phyloP scores from a whole-genome alignment of 2,113 vertebrate genomes.

The Peromyscus californicus region DNA sequence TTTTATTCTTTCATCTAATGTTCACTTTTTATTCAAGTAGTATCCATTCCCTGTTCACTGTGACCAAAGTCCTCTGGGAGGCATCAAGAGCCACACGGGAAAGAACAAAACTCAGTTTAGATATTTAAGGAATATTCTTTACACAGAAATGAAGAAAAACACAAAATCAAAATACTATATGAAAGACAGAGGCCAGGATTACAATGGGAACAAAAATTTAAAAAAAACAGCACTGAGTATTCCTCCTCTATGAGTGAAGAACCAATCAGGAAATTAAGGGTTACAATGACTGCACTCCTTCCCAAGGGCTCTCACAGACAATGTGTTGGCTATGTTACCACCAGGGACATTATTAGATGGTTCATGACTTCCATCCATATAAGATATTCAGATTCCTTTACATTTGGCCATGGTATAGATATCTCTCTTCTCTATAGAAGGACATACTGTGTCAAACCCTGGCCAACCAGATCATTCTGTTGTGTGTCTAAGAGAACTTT shows the following conservation, averaged over 20 bases:
- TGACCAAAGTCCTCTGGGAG: neutral
- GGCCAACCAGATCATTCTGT: neutral
- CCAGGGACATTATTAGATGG: neutral
- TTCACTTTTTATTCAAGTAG: slow-evolving; percentile 1
- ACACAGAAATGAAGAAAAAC: neutral
- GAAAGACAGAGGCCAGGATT: neutral
- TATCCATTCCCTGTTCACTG: neutral
- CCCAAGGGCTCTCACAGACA: neutral
- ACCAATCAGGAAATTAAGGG: neutral
- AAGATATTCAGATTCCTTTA: neutral
- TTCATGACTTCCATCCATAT: neutral
- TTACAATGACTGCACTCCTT: neutral
- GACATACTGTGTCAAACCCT: neutral
- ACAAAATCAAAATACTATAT: neutral
- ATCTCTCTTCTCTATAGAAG: neutral
- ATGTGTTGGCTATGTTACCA: neutral
- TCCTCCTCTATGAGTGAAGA: neutral
- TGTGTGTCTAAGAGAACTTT: slow-evolving; percentile 9
- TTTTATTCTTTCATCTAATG: neutral
- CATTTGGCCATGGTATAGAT: neutral
- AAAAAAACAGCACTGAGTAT: neutral
- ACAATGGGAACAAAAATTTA: neutral
- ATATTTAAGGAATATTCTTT: slow-evolving; percentile 2
- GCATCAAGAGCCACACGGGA: neutral
- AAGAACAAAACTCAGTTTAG: neutral